These are phyloP conservation scores for Oryzias curvinotus DNA, from an alignment of 2,113 vertebrate genomes.

Conservation along the genomic window DNA sequence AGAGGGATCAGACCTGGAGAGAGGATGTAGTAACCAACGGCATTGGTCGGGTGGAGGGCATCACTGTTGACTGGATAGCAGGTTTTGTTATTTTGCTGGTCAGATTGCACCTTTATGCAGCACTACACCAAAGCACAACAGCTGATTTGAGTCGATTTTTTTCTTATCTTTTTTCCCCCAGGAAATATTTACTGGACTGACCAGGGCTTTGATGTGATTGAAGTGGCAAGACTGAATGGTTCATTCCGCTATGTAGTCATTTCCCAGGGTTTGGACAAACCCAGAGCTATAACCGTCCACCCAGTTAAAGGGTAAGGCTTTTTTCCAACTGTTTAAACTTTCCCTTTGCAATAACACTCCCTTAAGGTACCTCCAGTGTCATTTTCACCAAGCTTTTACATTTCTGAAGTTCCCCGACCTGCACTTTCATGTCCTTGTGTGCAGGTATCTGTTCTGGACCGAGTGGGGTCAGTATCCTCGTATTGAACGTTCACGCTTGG, in stretches of 20 bases:
- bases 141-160: conserved; percentile 10
- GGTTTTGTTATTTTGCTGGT: conserved; percentile 66
- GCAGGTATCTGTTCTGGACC: conserved; percentile 96
- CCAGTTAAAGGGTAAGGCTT: conserved; percentile 89
- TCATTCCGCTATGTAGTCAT: conserved; percentile 97
- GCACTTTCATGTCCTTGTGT: conserved; percentile 8
- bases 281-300: conserved; percentile 93
- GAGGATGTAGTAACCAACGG: conserved; percentile 97
- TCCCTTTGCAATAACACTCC: background rate
- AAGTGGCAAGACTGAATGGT: conserved; percentile 96
- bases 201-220: conserved; percentile 96
- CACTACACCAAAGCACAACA: background rate
- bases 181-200: conserved; percentile 99
- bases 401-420: background rate
- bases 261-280: conserved; percentile 95
- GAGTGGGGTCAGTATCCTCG: conserved; percentile 98
- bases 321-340: background rate
- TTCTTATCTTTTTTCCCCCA: conserved; percentile 38
- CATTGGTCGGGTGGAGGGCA: conserved; percentile 95
- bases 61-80: conserved; percentile 96
- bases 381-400: background rate
- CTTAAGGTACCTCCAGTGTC: background rate
- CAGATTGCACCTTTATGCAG: background rate
- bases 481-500: conserved; percentile 90
- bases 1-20: conserved; percentile 95